Percentiles rank a stretch among this genome's conserved stretches.
Evolutionary conservation across 2,797 vertebrate genomes (phyloP).

Genomic region (Pseudocheirus occidentalis): DNA sequence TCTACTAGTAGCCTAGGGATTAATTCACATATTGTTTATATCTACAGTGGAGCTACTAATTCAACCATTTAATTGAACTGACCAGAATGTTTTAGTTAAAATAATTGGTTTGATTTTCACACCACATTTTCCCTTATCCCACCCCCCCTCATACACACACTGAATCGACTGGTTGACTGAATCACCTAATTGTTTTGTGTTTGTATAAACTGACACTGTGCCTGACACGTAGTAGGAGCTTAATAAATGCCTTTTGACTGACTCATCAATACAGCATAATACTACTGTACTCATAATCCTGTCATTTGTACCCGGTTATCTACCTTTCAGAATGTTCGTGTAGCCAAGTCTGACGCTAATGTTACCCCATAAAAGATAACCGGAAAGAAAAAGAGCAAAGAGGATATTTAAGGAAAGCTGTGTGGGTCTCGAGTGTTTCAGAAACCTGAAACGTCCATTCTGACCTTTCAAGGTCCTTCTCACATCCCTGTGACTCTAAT

Average conservation of each 20-base stretch:
- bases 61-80: not conserved
- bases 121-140: not conserved
- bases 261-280: not conserved
- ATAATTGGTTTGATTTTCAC: not conserved
- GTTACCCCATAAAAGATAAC: slow-evolving; percentile 31
- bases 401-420: slow-evolving; percentile 41
- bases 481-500: not conserved
- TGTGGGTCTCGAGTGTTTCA: not conserved
- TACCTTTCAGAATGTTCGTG: not conserved
- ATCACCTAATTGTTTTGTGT: no score
- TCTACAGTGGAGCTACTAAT: not conserved
- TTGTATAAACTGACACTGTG: not conserved
- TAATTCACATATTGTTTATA: not conserved
- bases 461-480: not conserved
- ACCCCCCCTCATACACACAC: no score
- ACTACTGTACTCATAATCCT: not conserved
- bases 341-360: slow-evolving; percentile 23
- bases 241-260: not conserved
- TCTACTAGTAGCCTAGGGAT: not conserved
- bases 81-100: not conserved
- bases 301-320: not conserved
- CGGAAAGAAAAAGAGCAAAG: not conserved
- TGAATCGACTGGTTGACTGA: not conserved
- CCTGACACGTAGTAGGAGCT: not conserved
- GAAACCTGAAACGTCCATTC: slow-evolving; percentile 32